phyloP scores from a whole-genome alignment of 2,888 invertebrate genomes.

The Meiosimyza decipiens region DNA sequence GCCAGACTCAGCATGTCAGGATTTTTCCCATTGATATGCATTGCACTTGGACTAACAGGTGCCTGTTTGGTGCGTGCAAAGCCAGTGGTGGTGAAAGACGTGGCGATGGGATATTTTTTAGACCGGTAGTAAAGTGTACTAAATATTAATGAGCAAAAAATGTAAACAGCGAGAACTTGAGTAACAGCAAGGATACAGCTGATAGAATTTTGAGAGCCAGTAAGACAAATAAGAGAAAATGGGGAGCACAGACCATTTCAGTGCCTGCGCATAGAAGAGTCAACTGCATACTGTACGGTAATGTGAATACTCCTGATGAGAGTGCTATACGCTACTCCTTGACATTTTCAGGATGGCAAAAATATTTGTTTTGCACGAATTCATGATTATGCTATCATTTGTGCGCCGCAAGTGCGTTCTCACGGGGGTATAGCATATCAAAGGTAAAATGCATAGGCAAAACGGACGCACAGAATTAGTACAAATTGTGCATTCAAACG shows the following conservation, averaged over 20 bases:
- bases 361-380: conserved; percentile 27
- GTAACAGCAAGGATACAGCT: conserved; percentile 8
- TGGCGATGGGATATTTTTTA: conserved; percentile 30
- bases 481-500: conserved; percentile 66
- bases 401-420: background rate
- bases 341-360: conserved; percentile 13
- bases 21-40: background rate
- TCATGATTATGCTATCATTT: background rate
- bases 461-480: conserved; percentile 54
- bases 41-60: conserved; percentile 47
- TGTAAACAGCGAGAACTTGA: conserved; percentile 18
- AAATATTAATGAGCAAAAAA: conserved; percentile 15
- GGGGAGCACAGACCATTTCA: background rate
- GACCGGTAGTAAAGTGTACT: conserved; percentile 35
- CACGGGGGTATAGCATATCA: background rate
- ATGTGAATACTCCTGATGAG: background rate
- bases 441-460: conserved; percentile 15
- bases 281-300: background rate
- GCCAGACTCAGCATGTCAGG: conserved; percentile 20
- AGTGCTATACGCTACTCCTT: background rate
- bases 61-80: conserved; percentile 40
- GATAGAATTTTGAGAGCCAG: conserved; percentile 35
- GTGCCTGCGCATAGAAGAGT: background rate
- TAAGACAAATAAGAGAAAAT: conserved; percentile 13
- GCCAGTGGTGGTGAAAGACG: conserved; percentile 39